phyloP scores from a whole-genome alignment of 1,140 invertebrate genomes.

The Lepidostoma basale region DNA sequence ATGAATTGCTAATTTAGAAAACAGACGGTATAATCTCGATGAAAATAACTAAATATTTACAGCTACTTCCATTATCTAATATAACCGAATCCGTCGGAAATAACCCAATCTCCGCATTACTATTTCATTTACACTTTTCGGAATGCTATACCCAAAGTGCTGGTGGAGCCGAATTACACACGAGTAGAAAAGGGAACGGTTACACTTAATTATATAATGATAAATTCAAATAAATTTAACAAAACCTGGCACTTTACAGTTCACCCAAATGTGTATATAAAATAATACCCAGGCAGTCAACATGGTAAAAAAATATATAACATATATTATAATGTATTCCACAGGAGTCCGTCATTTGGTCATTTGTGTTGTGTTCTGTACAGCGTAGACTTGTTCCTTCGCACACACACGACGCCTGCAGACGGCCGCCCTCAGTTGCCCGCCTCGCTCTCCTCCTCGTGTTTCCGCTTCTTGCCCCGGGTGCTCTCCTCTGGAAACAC shows the following conservation, averaged over 20 bases:
- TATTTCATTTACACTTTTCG: too few species aligned
- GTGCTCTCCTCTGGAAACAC: slow-evolving; percentile 56
- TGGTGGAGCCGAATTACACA: neutral
- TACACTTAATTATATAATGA: slow-evolving; percentile 32
- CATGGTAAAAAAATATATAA: slow-evolving; percentile 45
- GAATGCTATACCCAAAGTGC: neutral
- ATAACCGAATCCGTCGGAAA: neutral
- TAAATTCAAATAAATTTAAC: slow-evolving; percentile 43
- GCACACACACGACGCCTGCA: neutral
- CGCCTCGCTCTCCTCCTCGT: slow-evolving; percentile 53
- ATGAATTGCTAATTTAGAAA: slow-evolving; percentile 17
- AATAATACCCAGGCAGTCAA: slow-evolving; percentile 44
- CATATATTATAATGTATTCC: slow-evolving; percentile 32
- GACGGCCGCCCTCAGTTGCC: slow-evolving; percentile 55
- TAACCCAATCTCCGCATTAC: neutral
- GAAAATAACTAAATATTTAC: slow-evolving; percentile 12
- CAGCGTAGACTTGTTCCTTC: neutral
- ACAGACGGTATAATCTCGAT: slow-evolving; percentile 3
- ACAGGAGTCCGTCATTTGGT: slow-evolving; percentile 39
- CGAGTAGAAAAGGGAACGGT: slow-evolving; percentile 17
- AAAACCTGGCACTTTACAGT: slow-evolving; percentile 44
- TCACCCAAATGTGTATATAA: slow-evolving; percentile 38
- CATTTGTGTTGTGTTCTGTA: slow-evolving; percentile 24
- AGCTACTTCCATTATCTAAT: slow-evolving; percentile 19
- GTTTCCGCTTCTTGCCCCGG: slow-evolving; percentile 62